A percentile compares a stretch with the other conserved stretches of the same genome.
Evolutionary conservation across 2,888 invertebrate species (phyloP).

Genomic region (Gortyna flavago): DNA sequence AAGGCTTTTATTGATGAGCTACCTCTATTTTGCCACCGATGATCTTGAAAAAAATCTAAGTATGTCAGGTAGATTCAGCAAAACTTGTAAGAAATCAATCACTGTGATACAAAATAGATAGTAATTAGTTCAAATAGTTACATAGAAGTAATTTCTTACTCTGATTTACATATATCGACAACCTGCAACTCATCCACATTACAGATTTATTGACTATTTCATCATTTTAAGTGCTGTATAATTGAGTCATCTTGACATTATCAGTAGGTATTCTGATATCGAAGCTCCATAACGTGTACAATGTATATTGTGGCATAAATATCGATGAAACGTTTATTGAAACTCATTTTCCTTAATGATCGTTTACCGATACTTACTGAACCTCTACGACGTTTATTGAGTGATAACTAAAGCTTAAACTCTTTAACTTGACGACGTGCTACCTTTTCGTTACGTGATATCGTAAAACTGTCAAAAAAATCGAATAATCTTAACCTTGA

Average conservation of each 20-base stretch:
- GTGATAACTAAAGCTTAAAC: slow-evolving; percentile 34
- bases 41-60: neutral
- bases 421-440: slow-evolving; percentile 21
- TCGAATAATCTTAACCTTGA: slow-evolving; percentile 57
- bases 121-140: slow-evolving; percentile 1
- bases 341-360: slow-evolving; percentile 42
- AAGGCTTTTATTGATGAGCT: neutral
- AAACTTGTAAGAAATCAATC: slow-evolving; percentile 9
- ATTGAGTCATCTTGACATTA: slow-evolving; percentile 36
- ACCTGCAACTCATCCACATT: slow-evolving; percentile 8
- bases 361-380: slow-evolving; percentile 25
- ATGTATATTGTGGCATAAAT: slow-evolving; percentile 9
- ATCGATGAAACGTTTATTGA: slow-evolving; percentile 29
- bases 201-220: slow-evolving; percentile 24
- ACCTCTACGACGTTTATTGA: slow-evolving; percentile 24
- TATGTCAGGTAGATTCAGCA: neutral
- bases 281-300: neutral
- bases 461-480: slow-evolving; percentile 56
- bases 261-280: slow-evolving; percentile 5
- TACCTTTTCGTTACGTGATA: slow-evolving; percentile 46
- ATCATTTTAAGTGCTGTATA: slow-evolving; percentile 19
- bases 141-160: neutral
- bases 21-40: neutral
- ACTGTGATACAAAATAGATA: slow-evolving; percentile 5
- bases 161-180: slow-evolving; percentile 11